Conservation (phyloP, 2,888 invertebrate species). For the Seira ritae region DNA sequence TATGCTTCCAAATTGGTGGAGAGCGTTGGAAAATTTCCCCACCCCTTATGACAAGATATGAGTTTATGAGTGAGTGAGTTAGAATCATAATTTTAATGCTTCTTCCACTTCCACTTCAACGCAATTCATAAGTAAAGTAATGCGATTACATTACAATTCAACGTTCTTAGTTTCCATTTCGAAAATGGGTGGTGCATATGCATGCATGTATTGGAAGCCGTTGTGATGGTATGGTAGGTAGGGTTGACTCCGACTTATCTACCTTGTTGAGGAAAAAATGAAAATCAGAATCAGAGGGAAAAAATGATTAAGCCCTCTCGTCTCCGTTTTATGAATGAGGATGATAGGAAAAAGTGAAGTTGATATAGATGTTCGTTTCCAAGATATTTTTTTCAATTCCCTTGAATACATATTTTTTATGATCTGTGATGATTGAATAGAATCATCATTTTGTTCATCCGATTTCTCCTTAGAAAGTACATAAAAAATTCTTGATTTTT, state of each 20-base stretch:
- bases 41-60: too few relatives aligned
- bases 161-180: too few relatives aligned
- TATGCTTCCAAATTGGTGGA: too few relatives aligned
- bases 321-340: neutral
- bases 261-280: constrained; percentile 5
- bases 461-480: neutral
- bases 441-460: constrained; percentile 4
- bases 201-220: too few relatives aligned
- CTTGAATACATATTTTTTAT: neutral
- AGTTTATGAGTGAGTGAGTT: too few relatives aligned
- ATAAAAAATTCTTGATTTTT: constrained; percentile 20
- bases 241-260: neutral
- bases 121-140: neutral
- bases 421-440: neutral
- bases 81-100: too few relatives aligned
- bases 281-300: neutral
- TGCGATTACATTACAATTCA: constrained; percentile 15
- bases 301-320: constrained; percentile 13
- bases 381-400: neutral
- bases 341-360: neutral
- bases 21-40: too few relatives aligned
- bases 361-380: neutral
- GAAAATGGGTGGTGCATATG: too few relatives aligned
- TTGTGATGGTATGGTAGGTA: too few relatives aligned
- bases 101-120: too few relatives aligned